Base-by-base conservation (phyloP, 2,797 vertebrate species). In the Microctenopoma lineatum region DNA sequence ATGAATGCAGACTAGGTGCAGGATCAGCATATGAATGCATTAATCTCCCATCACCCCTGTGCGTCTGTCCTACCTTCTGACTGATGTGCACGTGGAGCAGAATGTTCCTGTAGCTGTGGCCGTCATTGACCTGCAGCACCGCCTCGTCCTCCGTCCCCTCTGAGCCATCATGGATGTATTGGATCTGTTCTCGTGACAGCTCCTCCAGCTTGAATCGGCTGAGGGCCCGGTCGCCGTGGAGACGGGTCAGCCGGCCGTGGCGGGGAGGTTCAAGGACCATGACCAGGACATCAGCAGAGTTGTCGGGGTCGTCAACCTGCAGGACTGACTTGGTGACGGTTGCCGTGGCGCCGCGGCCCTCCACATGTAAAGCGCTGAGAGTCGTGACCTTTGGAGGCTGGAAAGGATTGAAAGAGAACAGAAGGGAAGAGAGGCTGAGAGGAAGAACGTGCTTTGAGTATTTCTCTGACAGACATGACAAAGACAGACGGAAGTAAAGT, bases 71-170 rank as follows among this genome's bases (percentile, higher is more conserved):
- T 92, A 99, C 98, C 95, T 96, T 84, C 42, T 95, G 92, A 47
- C 63, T 68, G 32, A 95, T 81, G 57, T 83, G 91, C 51, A 98
- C 26, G 4, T 46, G 91, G 36, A 98, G 93, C 2, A 97, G 93
- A 50, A 98, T 4, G 56, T 98, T 99, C 81, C 62, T 93, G 92
- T 96, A 96, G 90, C 93, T 95, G 92, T 96, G 90, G 1, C 96
- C 97, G 2, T 99, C 97, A 0, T 88, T 97, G 75, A 94, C 87
- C 91, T 99, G 98, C 65, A 98, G 81, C 55, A 97, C 83, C 1
- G 73, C 25, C 0, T 47, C 0, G 51, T 99, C 98, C 1, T 92
- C 87, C 2, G 2, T n/a, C 41, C 66, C 92, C 32, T 90, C 70
- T 0, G 94, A 94, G 62, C 96, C 94, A 7, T 97, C 94, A 0